Evolutionary conservation across 1,140 invertebrate genomes (phyloP).

Genomic region (Neodiprion fabricii): DNA sequence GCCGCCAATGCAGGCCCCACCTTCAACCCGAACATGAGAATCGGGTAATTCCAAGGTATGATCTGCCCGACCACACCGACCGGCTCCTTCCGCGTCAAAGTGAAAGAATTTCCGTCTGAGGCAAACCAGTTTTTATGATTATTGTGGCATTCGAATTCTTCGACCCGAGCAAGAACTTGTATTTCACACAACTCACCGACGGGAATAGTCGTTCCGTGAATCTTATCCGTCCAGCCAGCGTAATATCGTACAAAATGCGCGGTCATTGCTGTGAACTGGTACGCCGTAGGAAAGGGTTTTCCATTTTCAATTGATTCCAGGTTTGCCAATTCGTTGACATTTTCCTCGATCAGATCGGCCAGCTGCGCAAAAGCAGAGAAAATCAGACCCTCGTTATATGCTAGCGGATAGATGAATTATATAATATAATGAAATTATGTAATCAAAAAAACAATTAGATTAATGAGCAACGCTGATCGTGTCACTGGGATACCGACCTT

Average conservation of each 20-base stretch:
- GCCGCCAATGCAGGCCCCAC: slow-evolving; percentile 76
- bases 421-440: no score
- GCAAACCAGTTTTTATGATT: slow-evolving; percentile 44
- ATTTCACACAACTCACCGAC: slow-evolving; percentile 41
- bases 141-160: no score
- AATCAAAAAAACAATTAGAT: no score
- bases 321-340: slow-evolving; percentile 63
- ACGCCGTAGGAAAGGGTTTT: slow-evolving; percentile 70
- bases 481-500: no score
- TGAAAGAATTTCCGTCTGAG: slow-evolving; percentile 62
- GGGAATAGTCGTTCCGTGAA: slow-evolving; percentile 74
- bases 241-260: slow-evolving; percentile 71
- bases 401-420: no score
- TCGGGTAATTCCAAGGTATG: slow-evolving; percentile 84
- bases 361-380: slow-evolving; percentile 48
- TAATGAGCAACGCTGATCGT: no score
- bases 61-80: slow-evolving; percentile 84
- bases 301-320: slow-evolving; percentile 78
- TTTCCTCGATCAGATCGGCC: slow-evolving; percentile 68
- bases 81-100: slow-evolving; percentile 77
- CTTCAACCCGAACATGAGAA: slow-evolving; percentile 82
- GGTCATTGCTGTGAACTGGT: slow-evolving; percentile 64
- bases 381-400: no score
- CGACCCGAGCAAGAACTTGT: background rate
- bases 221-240: slow-evolving; percentile 80